These are phyloP conservation scores for Zeuzera pyrina DNA, from an alignment of 2,888 invertebrate species.

Conservation along the genomic window DNA sequence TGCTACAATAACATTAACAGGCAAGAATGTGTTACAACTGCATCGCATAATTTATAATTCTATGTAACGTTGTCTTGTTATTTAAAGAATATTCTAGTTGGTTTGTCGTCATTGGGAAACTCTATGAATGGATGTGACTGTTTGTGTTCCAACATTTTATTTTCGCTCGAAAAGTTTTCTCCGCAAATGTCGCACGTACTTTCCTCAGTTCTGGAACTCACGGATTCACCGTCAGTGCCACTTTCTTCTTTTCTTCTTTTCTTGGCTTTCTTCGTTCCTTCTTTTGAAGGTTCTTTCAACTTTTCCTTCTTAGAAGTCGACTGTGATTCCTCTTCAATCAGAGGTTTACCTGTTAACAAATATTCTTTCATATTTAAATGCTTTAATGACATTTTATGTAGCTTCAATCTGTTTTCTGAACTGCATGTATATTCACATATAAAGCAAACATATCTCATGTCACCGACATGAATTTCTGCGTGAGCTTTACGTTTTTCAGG, in stretches of 20 bases:
- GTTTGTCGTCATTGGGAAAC: slow-evolving; percentile 61
- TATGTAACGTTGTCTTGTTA: slow-evolving; percentile 4
- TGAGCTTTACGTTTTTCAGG: slow-evolving; percentile 53
- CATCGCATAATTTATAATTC: not conserved
- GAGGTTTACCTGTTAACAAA: slow-evolving; percentile 41
- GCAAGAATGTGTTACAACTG: slow-evolving; percentile 34
- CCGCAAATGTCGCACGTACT: slow-evolving; percentile 59
- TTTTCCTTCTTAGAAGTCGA: slow-evolving; percentile 26
- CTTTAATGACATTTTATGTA: slow-evolving; percentile 51
- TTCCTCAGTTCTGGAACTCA: slow-evolving; percentile 10
- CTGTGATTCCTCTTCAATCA: slow-evolving; percentile 32
- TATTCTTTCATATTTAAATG: slow-evolving; percentile 57
- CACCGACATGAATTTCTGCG: slow-evolving; percentile 55
- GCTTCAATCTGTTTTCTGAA: slow-evolving; percentile 51
- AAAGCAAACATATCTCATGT: slow-evolving; percentile 63
- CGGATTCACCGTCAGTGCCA: slow-evolving; percentile 14
- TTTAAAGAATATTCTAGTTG: slow-evolving; percentile 67
- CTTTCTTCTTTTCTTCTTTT: slow-evolving; percentile 16
- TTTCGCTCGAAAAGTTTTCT: slow-evolving; percentile 44
- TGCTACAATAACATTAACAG: slow-evolving; percentile 9
- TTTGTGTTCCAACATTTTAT: slow-evolving; percentile 55
- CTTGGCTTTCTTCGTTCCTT: slow-evolving; percentile 27
- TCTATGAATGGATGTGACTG: slow-evolving; percentile 64
- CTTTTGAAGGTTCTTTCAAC: slow-evolving; percentile 18
- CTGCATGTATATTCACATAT: slow-evolving; percentile 64